Evolutionary conservation across 2,797 vertebrate genomes (phyloP), one percentile per base, ranked within the genome.

Genomic region (Leptatherina wallacei): DNA sequence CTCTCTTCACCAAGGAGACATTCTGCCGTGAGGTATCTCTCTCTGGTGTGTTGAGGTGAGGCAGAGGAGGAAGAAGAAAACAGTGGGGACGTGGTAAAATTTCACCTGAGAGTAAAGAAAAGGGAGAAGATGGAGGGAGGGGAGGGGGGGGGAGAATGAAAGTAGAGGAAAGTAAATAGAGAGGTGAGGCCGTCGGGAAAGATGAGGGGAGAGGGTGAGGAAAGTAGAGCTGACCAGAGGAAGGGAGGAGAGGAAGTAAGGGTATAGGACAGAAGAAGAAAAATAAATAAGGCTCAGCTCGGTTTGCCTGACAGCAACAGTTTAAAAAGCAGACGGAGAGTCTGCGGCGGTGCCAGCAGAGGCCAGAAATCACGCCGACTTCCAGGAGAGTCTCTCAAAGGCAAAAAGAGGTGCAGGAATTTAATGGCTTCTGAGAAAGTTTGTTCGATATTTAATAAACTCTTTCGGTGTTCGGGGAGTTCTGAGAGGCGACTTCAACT

Each of bases 191-290:
- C 12, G 22, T 36, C 10, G 35, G 57, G 32, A 38, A 60, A 38
- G 57, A 60, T 5, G 27, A 63, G 16, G n/a, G 61, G 40, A 47
- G 40, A 44, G 29, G 42, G 7, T 13, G 42, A 52, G 47, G 47
- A 49, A 49, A 49, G 42, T 16, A 44, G 42, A 44, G 47, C 47
- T 51, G 47, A 51, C 47, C 47, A 51, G 20, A 52, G 49, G 32
- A 52, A 40, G 49, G 33, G 33, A 51, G n/a, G 30, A 27, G n/a
- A 60, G 59, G 59, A 42, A 42, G 59, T 14, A 27, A 16, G 62
- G 49, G 33, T 27, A 22, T 6, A 29, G 4, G 22, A 38, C 14
- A 27, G 24, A 61, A 42, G 22, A 61, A 36, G n/a, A 35, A 35
- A 57, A 58, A 58, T 47, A 67, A 67, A 67, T 18, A 58, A 14